A percentile compares a stretch with the other conserved stretches of the same genome.
Evolutionary conservation across 2,797 vertebrate genomes (phyloP).

Genomic region (Hozukius guyotensis): DNA sequence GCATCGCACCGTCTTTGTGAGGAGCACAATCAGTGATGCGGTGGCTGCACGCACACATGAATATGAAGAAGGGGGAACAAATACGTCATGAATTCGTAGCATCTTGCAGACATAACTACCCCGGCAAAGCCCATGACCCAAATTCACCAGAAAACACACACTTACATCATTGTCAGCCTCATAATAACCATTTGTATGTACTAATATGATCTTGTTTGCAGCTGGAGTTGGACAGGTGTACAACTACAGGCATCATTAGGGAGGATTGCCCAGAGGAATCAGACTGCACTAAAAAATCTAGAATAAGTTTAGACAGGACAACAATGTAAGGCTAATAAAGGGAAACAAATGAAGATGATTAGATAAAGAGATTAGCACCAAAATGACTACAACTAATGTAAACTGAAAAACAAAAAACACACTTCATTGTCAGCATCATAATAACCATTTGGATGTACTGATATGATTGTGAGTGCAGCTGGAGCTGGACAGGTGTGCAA

Average conservation of each 20-base stretch:
- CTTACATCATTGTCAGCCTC: constrained; percentile 14
- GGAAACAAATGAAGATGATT: not conserved
- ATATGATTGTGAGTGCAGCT: not conserved
- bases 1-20: constrained; percentile 32
- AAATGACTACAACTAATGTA: not conserved
- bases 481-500: not conserved
- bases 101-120: constrained; percentile 10
- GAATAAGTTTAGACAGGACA: not conserved
- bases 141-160: constrained; percentile 4
- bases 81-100: constrained; percentile 21
- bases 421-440: constrained; percentile 2
- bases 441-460: not conserved
- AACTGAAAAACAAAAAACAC: not conserved
- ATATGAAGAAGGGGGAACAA: constrained; percentile 7
- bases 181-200: not conserved
- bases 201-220: not conserved
- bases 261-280: not conserved
- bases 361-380: not conserved
- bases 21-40: constrained; percentile 36
- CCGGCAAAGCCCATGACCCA: constrained; percentile 36
- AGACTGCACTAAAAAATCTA: not conserved
- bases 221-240: not conserved
- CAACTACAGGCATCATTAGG: not conserved
- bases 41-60: constrained; percentile 1
- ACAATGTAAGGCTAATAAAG: not conserved